Conservation (phyloP, 2,888 invertebrate genomes). For the Phaedon cochleariae region DNA sequence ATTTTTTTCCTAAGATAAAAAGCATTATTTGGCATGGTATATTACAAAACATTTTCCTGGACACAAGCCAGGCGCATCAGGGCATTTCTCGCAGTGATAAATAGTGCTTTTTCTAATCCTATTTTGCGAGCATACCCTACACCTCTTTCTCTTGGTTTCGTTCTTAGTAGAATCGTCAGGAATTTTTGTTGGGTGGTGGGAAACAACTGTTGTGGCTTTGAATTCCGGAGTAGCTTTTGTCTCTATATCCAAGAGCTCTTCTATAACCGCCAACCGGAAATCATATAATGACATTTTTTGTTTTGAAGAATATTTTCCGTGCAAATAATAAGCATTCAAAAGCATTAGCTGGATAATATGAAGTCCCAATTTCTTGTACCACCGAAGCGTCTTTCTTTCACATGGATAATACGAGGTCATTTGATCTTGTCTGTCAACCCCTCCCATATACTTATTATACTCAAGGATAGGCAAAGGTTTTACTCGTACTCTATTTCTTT, state of each 20-base stretch:
- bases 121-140: slow-evolving; percentile 27
- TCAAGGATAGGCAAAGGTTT: too few relatives aligned
- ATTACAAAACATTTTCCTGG: slow-evolving; percentile 16
- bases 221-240: slow-evolving; percentile 1
- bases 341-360: slow-evolving; percentile 29
- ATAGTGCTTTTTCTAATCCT: slow-evolving; percentile 24
- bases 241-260: slow-evolving; percentile 4
- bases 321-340: slow-evolving; percentile 28
- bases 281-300: slow-evolving; percentile 19
- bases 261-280: slow-evolving; percentile 12
- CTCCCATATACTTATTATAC: too few relatives aligned
- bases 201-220: slow-evolving; percentile 8
- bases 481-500: too few relatives aligned
- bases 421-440: too few relatives aligned
- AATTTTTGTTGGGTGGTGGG: slow-evolving; percentile 20
- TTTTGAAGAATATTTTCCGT: slow-evolving; percentile 19
- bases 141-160: slow-evolving; percentile 24
- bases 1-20: slow-evolving; percentile 15
- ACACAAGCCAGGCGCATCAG: slow-evolving; percentile 24
- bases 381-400: slow-evolving; percentile 37
- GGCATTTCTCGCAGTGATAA: slow-evolving; percentile 22
- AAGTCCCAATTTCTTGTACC: slow-evolving; percentile 46
- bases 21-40: slow-evolving; percentile 15
- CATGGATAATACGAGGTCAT: too few relatives aligned
- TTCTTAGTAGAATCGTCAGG: slow-evolving; percentile 11